Percentiles rank a stretch among this genome's conserved stretches.
These are phyloP conservation scores for Ficedula albicollis DNA, from an alignment of 2,797 vertebrate species.

Conservation along the genomic window DNA sequence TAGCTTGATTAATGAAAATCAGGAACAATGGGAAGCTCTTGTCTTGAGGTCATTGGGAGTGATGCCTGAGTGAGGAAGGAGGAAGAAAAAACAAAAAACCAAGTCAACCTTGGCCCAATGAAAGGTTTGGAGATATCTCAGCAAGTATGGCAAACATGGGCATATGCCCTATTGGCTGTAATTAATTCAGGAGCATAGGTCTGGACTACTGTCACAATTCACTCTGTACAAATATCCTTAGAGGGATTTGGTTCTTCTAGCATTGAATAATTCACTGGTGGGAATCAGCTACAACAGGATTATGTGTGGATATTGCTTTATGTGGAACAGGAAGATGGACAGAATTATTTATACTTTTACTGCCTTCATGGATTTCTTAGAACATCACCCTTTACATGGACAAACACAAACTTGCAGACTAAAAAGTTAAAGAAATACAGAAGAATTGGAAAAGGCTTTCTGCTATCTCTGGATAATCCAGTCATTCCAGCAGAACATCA, in stretches of 20 bases:
- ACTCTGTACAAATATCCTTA: not conserved
- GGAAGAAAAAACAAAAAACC: not conserved
- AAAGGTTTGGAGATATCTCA: not conserved
- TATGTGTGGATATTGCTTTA: not conserved
- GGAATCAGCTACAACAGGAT: not conserved
- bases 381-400: not conserved
- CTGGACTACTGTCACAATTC: not conserved
- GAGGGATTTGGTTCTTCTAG: not conserved
- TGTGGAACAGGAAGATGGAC: not conserved
- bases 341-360: not conserved
- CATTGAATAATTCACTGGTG: not conserved
- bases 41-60: not conserved
- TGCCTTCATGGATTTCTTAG: not conserved
- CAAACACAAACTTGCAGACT: not conserved
- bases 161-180: not conserved
- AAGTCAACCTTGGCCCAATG: not conserved
- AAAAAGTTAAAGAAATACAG: not conserved
- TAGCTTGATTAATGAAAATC: not conserved
- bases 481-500: not conserved
- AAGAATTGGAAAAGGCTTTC: not conserved
- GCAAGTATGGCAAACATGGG: not conserved
- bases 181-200: slow-evolving; percentile 16
- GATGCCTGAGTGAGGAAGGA: not conserved
- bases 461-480: not conserved
- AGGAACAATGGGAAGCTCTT: not conserved